A percentile compares a stretch with the other conserved stretches of the same genome.
Conservation (phyloP, 2,113 vertebrate species). For the Condylura cristata region DNA sequence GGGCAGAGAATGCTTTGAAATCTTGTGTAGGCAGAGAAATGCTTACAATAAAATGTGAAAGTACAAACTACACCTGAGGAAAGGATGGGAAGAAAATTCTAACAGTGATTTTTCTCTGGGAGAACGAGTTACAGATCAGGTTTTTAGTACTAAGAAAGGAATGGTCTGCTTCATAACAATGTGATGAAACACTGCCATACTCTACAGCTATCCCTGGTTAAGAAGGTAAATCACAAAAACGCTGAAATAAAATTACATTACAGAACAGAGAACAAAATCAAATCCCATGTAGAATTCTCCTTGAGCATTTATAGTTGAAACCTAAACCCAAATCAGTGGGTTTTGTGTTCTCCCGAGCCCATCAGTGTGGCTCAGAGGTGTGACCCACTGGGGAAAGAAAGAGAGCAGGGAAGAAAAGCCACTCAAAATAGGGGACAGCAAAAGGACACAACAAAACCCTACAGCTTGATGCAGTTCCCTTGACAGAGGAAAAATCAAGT, state of each 20-base stretch:
- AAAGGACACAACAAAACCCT: not conserved
- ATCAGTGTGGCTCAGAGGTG: not conserved
- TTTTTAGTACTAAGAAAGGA: not conserved
- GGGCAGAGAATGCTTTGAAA: not conserved
- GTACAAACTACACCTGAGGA: not conserved
- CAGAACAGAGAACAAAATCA: not conserved
- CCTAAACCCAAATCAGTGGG: not conserved
- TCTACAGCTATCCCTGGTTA: not conserved
- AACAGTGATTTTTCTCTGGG: conserved; percentile 16
- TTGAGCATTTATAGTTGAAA: not conserved
- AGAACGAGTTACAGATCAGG: not conserved
- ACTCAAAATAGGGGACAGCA: not conserved
- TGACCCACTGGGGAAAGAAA: not conserved
- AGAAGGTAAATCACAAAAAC: not conserved
- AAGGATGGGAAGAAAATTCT: not conserved
- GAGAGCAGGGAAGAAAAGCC: not conserved
- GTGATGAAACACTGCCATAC: not conserved
- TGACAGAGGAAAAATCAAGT: not conserved
- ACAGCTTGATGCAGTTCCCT: not conserved
- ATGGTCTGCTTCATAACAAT: not conserved
- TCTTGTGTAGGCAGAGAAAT: not conserved
- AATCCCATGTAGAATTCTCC: not conserved
- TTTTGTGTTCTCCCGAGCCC: not conserved
- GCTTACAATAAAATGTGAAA: not conserved
- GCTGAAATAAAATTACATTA: not conserved